phyloP scores from a whole-genome alignment of 1,140 invertebrate genomes.

The Frieseomelitta varia region DNA sequence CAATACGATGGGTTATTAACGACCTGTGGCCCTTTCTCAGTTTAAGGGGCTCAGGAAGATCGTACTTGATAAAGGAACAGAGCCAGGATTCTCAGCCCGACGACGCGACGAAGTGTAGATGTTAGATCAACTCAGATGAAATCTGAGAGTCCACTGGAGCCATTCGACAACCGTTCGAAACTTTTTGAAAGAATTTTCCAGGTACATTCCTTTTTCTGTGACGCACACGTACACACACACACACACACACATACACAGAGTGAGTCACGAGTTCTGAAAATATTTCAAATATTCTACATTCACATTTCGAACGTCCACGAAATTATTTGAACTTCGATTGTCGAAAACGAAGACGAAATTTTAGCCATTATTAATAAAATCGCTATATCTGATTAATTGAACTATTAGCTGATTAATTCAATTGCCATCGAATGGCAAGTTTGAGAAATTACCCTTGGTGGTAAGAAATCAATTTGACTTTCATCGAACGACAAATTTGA shows the following conservation, averaged over 20 bases:
- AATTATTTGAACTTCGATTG: background rate
- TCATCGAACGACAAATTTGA: too few relatives aligned
- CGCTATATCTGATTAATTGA: too few relatives aligned
- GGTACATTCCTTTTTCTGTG: background rate
- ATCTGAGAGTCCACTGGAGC: background rate
- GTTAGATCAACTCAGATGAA: constrained; percentile 26
- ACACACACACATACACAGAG: too few relatives aligned
- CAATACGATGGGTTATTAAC: constrained; percentile 54
- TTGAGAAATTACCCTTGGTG: too few relatives aligned
- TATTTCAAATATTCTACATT: constrained; percentile 24
- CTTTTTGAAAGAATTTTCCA: constrained; percentile 21
- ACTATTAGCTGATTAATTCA: background rate
- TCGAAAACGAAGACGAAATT: background rate
- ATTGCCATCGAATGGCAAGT: background rate
- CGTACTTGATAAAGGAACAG: constrained; percentile 25
- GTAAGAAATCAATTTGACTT: too few relatives aligned
- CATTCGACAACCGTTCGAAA: background rate
- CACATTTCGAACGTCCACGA: background rate
- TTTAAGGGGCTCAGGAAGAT: constrained; percentile 28
- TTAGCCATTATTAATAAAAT: too few relatives aligned
- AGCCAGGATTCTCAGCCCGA: background rate
- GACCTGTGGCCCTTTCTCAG: constrained; percentile 21
- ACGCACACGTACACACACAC: background rate
- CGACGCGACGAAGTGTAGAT: constrained; percentile 25
- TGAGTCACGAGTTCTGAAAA: constrained; percentile 21